Base-by-base conservation (phyloP, 2,113 vertebrate species). In the Ciconia boyciana region DNA sequence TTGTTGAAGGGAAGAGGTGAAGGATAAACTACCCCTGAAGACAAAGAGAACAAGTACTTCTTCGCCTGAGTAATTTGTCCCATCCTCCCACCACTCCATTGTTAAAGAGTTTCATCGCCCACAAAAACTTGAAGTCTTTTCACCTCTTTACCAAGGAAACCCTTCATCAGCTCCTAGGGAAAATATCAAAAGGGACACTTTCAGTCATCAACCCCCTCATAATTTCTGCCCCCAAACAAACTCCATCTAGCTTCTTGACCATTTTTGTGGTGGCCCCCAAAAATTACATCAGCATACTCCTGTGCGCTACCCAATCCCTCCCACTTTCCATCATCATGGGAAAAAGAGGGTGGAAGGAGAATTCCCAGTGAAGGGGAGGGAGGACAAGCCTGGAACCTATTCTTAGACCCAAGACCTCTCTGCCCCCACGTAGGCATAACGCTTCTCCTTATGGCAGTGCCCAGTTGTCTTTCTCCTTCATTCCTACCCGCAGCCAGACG, bases 71-170 rank as follows among this genome's bases (percentile, higher is more conserved):
- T 94, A 92, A 92, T 92, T 81, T 84, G 36, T 80, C 81, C 76
- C n/a, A 65, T 91, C 89, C 70, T 96, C 74, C 89, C 62, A 89
- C 94, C 17, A 10, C 83, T 79, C 49, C 83, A 54, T 94, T 81
- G 66, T 90, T 76, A 64, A 54, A 66, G 79, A 72, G 13, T 75
- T 81, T 91, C 57, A 43, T 94, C 41, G 2, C 77, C 74, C 77
- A 89, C 81, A 43, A 95, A 88, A 58, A 16, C 24, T 22, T 87
- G n/a, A 11, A 52, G 5, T 70, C 46, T 89, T 86, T 94, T 88
- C 52, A 93, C 74, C 41, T 82, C 48, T 82, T 91, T 51, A 29
- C 44, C 22, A 69, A 87, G 62, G 65, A 94, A 96, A 77, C 6
- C 26, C 28, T 54, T 29, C 54, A 43, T 41, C 66, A 87, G 1